Evolutionary conservation across 2,113 vertebrate species (phyloP).

Genomic region (Ramphastos sulfuratus): DNA sequence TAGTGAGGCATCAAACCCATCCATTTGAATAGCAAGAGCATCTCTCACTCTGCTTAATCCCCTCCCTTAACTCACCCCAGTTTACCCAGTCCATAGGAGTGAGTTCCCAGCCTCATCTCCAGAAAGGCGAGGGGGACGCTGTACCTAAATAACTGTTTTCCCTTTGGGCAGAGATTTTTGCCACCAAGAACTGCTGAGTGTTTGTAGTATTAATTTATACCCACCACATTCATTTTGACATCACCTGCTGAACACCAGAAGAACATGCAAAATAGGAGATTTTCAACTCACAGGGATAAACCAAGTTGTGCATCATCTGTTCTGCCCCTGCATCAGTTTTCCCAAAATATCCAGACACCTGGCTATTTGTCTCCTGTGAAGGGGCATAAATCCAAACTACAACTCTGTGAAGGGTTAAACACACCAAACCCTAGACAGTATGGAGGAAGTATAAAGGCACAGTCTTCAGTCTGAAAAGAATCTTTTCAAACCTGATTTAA

Average conservation of each 20-base stretch:
- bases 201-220: background rate
- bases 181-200: background rate
- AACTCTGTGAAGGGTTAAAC: background rate
- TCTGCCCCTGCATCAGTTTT: background rate
- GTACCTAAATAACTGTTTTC: background rate
- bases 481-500: slow-evolving; percentile 3
- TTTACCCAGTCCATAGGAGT: background rate
- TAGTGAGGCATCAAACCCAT: background rate
- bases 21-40: background rate
- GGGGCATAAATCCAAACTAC: background rate
- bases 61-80: background rate
- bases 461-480: background rate
- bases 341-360: background rate
- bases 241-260: background rate
- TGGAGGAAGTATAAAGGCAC: too few species aligned
- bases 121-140: rapidly evolving
- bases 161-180: background rate
- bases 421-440: too few species aligned
- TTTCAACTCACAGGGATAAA: background rate
- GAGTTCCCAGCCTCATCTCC: background rate
- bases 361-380: background rate
- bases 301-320: rapidly evolving
- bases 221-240: background rate
- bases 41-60: background rate
- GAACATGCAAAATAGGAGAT: background rate